phyloP scores from a whole-genome alignment of 2,113 vertebrate species.

The Emydura subglobosa region DNA sequence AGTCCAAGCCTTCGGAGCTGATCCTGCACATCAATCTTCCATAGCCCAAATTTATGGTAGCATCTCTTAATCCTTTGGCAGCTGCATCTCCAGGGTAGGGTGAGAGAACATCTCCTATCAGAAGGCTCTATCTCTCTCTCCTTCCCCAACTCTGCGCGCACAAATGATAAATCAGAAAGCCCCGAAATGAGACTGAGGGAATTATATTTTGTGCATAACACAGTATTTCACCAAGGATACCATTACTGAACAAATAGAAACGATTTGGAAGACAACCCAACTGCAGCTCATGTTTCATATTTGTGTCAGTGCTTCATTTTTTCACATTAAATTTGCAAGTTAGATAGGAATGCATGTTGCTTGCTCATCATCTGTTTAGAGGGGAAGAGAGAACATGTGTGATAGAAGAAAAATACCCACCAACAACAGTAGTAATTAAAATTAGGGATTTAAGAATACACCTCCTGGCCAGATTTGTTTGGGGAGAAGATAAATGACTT shows the following conservation, averaged over 20 bases:
- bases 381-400: constrained; percentile 32
- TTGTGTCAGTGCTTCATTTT: constrained; percentile 14
- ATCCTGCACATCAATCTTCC: not conserved
- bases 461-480: constrained; percentile 51
- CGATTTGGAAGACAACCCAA: constrained; percentile 30
- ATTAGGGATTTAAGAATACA: constrained; percentile 66
- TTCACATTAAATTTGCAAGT: constrained; percentile 47
- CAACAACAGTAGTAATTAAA: constrained; percentile 70
- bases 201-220: constrained; percentile 33
- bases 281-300: constrained; percentile 30
- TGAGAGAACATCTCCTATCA: constrained; percentile 43
- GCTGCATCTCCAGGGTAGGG: not conserved
- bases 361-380: constrained; percentile 52
- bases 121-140: constrained; percentile 48
- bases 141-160: not conserved
- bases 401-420: constrained; percentile 53
- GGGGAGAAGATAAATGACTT: constrained; percentile 70
- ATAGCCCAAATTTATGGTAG: not conserved
- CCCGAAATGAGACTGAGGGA: constrained; percentile 13
- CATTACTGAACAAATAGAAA: not conserved
- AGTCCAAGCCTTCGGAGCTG: not conserved
- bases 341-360: constrained; percentile 37
- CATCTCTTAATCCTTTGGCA: constrained; percentile 23
- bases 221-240: constrained; percentile 24
- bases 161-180: constrained; percentile 28